Base-by-base conservation (phyloP, 2,888 invertebrate species). In the Eupithecia abbreviata region DNA sequence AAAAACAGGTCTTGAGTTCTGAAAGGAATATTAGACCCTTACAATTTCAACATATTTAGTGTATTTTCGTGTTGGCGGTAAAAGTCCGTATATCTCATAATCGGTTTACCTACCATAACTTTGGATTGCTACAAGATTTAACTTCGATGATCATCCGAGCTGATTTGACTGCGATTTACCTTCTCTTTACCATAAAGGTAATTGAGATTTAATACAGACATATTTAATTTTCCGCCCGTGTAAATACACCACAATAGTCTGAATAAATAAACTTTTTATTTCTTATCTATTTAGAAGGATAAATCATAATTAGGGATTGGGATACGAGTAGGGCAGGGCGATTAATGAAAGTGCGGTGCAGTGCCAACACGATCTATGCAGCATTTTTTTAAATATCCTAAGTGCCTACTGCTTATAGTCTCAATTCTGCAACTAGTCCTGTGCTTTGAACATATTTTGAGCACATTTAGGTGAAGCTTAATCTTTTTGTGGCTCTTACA, bases 291-390 rank as follows among this genome's bases (percentile, higher is more conserved):
- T 30, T 30, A 30, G 1, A 30, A 30, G 30, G 30, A 30, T 30
- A 30, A 30, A 2, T 9, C n/a, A 10, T 58, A 18, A 18, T 10
- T 58, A 58, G 18, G 58, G n/a, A 2, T 13, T 67, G 42, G 68
- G 68, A 68, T 47, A 68, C 12, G 68, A 42, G 43, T 47, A 15
- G 43, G 68, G 18, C 43, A 73, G 77, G 75, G n/a, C 51, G 62
- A 49, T 78, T 74, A 74, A 77, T 75, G 79, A 75, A 72, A 73
- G 74, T 81, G 79, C 79, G 72, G 79, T 82, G 81, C 81, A 71
- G 80, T 80, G 82, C 81, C 77, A 73, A 78, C 75, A 82, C 82
- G 81, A 82, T 82, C 82, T 81, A 82, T 82, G 82, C 81, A 82
- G 82, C 80, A 77, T 72, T 72, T 12, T 73, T 51, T 7, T n/a